These are phyloP conservation scores for Coenonympha glycerion DNA, from an alignment of 2,888 invertebrate genomes.

Conservation along the genomic window DNA sequence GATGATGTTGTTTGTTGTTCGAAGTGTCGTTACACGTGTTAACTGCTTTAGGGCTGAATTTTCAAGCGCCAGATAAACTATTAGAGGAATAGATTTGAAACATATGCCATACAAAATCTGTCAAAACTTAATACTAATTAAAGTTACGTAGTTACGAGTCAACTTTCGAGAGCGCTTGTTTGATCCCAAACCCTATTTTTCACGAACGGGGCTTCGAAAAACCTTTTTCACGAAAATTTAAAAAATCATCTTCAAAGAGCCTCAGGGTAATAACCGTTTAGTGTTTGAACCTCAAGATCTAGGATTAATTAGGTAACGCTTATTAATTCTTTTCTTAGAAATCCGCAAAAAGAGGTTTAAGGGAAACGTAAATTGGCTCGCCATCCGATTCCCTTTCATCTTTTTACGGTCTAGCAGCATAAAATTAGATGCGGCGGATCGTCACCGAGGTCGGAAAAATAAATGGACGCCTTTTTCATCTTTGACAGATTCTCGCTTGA, in stretches of 20 bases:
- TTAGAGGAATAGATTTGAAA: too few relatives aligned
- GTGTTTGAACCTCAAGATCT: not conserved
- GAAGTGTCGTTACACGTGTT: too few relatives aligned
- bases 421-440: not conserved
- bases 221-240: constrained; percentile 9
- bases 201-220: too few relatives aligned
- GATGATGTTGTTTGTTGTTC: too few relatives aligned
- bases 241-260: constrained; percentile 14
- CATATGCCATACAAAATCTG: too few relatives aligned
- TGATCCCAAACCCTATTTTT: too few relatives aligned
- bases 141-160: too few relatives aligned
- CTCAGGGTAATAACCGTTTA: constrained; percentile 16
- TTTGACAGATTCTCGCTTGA: not conserved
- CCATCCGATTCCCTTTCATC: constrained; percentile 8
- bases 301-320: not conserved
- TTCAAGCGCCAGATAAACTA: too few relatives aligned
- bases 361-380: constrained; percentile 8
- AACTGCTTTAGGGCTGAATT: too few relatives aligned
- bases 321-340: constrained; percentile 14
- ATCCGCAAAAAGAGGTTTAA: not conserved
- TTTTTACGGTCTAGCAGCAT: constrained; percentile 4
- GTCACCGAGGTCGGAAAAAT: not conserved
- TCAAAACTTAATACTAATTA: too few relatives aligned
- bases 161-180: too few relatives aligned
- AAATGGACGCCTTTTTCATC: not conserved